phyloP scores from a whole-genome alignment of 2,888 invertebrate genomes.

The Epistrophe eligans region DNA sequence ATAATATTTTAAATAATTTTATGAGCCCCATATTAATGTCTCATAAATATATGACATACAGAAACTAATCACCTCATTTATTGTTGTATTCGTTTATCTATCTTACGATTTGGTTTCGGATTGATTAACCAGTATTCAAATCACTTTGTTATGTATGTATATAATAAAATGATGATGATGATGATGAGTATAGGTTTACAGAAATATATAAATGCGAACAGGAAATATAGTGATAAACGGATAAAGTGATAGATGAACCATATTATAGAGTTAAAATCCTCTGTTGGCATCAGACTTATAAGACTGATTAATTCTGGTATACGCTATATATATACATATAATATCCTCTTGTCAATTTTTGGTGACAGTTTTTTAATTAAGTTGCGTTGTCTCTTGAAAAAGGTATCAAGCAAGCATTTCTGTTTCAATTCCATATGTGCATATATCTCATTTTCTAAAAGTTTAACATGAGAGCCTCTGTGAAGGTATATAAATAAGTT shows the following conservation, averaged over 20 bases:
- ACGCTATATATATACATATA: too few species aligned
- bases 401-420: too few species aligned
- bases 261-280: not conserved
- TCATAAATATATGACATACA: constrained; percentile 50
- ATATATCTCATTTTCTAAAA: too few species aligned
- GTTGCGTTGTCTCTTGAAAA: too few species aligned
- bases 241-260: not conserved
- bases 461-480: too few species aligned
- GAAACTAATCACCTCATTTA: constrained; percentile 52
- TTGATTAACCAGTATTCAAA: constrained; percentile 19
- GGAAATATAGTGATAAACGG: not conserved
- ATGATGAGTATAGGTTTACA: not conserved
- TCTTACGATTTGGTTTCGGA: not conserved
- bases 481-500: too few species aligned
- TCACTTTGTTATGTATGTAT: not conserved
- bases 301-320: too few species aligned
- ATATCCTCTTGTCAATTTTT: too few species aligned
- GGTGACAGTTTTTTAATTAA: too few species aligned
- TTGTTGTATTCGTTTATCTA: constrained; percentile 8
- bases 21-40: constrained; percentile 56
- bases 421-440: too few species aligned
- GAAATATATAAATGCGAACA: not conserved
- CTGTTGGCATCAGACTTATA: too few species aligned
- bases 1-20: constrained; percentile 63
- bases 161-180: not conserved